Conservation (phyloP, 2,888 invertebrate genomes). For the Aphodius granarius region DNA sequence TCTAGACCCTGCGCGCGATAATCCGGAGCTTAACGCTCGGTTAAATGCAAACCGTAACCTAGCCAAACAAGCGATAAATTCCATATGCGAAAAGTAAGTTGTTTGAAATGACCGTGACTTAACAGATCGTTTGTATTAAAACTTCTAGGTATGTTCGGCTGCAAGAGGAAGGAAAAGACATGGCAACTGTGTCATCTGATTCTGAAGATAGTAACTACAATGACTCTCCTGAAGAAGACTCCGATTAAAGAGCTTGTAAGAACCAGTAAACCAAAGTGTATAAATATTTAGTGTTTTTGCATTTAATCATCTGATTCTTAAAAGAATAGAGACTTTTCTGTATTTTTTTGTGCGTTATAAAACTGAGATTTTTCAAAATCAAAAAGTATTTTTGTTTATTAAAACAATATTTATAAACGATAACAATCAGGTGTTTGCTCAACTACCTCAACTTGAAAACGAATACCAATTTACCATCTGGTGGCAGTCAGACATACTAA, state of each 20-base stretch:
- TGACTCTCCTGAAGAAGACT: slow-evolving; percentile 16
- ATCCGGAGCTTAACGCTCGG: slow-evolving; percentile 38
- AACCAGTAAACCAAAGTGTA: neutral
- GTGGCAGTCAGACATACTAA: too few relatives aligned
- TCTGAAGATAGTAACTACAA: slow-evolving; percentile 19
- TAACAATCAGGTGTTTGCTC: too few relatives aligned
- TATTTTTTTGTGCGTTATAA: too few relatives aligned
- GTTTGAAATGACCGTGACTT: neutral
- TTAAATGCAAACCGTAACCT: slow-evolving; percentile 39
- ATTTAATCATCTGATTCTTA: too few relatives aligned
- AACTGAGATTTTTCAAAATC: too few relatives aligned
- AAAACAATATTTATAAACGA: too few relatives aligned
- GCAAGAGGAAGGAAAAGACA: slow-evolving; percentile 17
- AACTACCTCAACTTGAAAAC: too few relatives aligned
- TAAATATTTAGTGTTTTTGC: too few relatives aligned
- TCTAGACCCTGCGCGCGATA: slow-evolving; percentile 44
- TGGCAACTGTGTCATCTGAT: slow-evolving; percentile 13
- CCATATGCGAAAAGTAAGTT: slow-evolving; percentile 40
- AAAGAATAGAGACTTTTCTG: too few relatives aligned
- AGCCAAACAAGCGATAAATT: slow-evolving; percentile 33
- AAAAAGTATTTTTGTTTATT: too few relatives aligned
- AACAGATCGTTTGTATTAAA: neutral
- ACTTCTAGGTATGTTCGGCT: slow-evolving; percentile 16
- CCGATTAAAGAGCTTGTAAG: neutral
- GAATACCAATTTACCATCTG: too few relatives aligned